Evolutionary conservation across 2,113 vertebrate species (phyloP).

Genomic region (Brienomyrus longianalis): DNA sequence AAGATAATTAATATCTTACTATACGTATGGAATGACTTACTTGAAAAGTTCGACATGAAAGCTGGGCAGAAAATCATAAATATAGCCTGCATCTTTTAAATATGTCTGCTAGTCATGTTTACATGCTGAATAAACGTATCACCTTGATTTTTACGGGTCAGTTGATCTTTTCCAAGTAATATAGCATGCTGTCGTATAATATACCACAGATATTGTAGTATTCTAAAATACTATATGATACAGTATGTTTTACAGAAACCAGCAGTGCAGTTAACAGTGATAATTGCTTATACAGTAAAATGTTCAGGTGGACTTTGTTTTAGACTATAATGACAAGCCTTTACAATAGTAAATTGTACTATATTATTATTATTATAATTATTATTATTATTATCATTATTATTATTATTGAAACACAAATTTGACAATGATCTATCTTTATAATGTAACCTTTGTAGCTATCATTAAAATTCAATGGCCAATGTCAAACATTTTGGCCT

Average conservation of each 20-base stretch:
- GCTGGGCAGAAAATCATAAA: neutral
- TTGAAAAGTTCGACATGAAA: constrained; percentile 9
- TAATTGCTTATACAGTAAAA: neutral
- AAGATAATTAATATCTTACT: neutral
- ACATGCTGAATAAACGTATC: no score
- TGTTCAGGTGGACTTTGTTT: neutral
- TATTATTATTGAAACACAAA: neutral
- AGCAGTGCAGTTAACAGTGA: neutral
- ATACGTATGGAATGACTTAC: neutral
- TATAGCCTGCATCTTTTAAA: neutral
- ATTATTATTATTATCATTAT: constrained; percentile 7
- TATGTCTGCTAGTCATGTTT: neutral
- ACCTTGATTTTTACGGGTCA: neutral
- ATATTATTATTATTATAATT: neutral
- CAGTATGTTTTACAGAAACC: neutral
- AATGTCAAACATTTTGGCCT: neutral
- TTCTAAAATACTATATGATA: neutral
- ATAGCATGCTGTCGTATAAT: neutral
- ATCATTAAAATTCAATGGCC: neutral
- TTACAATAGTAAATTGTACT: neutral
- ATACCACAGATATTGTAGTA: neutral
- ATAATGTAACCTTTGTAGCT: neutral
- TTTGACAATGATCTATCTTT: neutral
- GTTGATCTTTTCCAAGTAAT: neutral
- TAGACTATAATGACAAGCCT: neutral